These are phyloP conservation scores for Molothrus ater DNA, from an alignment of 2,797 vertebrate species.

Conservation along the genomic window DNA sequence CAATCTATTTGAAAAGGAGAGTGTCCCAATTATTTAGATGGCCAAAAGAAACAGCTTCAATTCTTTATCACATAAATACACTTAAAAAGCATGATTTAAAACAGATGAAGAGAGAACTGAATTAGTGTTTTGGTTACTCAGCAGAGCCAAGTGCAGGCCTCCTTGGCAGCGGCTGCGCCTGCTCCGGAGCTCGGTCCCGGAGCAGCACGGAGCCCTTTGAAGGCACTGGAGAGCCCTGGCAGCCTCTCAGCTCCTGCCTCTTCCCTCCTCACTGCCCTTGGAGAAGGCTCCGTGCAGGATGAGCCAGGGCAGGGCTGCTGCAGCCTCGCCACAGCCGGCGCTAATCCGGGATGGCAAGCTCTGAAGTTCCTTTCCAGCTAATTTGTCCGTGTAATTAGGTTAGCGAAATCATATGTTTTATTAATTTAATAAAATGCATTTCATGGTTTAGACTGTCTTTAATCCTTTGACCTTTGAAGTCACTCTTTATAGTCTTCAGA, in stretches of 20 bases:
- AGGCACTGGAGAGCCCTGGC: neutral
- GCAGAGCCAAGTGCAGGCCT: neutral
- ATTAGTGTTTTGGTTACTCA: constrained; percentile 38
- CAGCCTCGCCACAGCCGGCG: neutral
- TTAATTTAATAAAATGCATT: constrained; percentile 72
- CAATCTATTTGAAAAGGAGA: constrained; percentile 67
- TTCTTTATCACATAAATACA: constrained; percentile 73
- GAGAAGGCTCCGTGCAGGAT: rapidly evolving
- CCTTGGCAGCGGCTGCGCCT: neutral
- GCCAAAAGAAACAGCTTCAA: constrained; percentile 76
- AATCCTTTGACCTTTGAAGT: constrained; percentile 69
- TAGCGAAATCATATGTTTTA: constrained; percentile 71
- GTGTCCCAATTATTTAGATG: constrained; percentile 66
- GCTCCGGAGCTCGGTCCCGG: neutral
- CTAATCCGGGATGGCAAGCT: neutral
- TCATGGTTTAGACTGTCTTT: constrained; percentile 60
- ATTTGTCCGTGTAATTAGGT: constrained; percentile 72
- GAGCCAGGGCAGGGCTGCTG: neutral
- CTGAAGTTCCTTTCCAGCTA: constrained; percentile 56
- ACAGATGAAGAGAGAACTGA: constrained; percentile 67
- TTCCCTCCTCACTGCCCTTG: neutral
- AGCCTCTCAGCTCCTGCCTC: neutral
- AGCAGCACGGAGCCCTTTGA: neutral
- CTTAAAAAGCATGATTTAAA: constrained; percentile 72
- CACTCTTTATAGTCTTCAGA: constrained; percentile 66